These are phyloP conservation scores for Pollachius pollachius DNA, from an alignment of 2,113 vertebrate species.

Conservation along the genomic window DNA sequence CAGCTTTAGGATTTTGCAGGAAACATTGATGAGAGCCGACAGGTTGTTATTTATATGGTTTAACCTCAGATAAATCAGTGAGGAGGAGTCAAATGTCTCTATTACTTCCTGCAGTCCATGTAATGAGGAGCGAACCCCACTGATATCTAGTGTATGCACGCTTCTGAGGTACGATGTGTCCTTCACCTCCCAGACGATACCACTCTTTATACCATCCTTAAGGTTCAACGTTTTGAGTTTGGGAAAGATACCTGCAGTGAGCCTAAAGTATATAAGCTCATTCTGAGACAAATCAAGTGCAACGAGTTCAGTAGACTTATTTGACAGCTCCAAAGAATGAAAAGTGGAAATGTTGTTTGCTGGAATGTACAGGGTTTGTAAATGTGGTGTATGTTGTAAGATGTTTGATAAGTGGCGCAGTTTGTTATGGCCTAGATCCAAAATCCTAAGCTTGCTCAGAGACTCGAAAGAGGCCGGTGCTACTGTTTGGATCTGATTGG, in stretches of 20 bases:
- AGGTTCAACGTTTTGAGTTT: slow-evolving; percentile 52
- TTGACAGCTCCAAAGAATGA: slow-evolving; percentile 40
- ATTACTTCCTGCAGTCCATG: slow-evolving; percentile 35
- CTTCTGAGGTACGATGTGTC: slow-evolving; percentile 48
- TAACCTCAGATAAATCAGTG: slow-evolving; percentile 53
- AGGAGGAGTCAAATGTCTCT: slow-evolving; percentile 50
- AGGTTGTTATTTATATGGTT: slow-evolving; percentile 39
- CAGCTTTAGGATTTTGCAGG: slow-evolving; percentile 66
- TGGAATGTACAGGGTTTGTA: slow-evolving; percentile 28
- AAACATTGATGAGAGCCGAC: slow-evolving; percentile 48
- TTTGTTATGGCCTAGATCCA: slow-evolving; percentile 57
- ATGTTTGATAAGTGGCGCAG: slow-evolving; percentile 25
- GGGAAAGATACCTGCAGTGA: slow-evolving; percentile 61
- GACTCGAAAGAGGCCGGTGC: slow-evolving; percentile 37
- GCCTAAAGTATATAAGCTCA: slow-evolving; percentile 37
- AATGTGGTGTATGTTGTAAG: slow-evolving; percentile 38
- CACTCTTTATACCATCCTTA: slow-evolving; percentile 29
- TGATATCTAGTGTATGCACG: slow-evolving; percentile 58
- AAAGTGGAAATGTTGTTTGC: slow-evolving; percentile 42
- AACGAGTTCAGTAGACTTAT: slow-evolving; percentile 26
- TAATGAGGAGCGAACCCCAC: slow-evolving; percentile 41
- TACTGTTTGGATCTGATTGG: slow-evolving; percentile 40
- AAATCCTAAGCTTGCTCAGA: slow-evolving; percentile 37
- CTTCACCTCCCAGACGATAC: slow-evolving; percentile 48
- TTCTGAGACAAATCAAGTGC: slow-evolving; percentile 57